These are phyloP conservation scores for Sinodicranocentrus sp. DNA, from an alignment of 2,888 invertebrate species.

Conservation along the genomic window DNA sequence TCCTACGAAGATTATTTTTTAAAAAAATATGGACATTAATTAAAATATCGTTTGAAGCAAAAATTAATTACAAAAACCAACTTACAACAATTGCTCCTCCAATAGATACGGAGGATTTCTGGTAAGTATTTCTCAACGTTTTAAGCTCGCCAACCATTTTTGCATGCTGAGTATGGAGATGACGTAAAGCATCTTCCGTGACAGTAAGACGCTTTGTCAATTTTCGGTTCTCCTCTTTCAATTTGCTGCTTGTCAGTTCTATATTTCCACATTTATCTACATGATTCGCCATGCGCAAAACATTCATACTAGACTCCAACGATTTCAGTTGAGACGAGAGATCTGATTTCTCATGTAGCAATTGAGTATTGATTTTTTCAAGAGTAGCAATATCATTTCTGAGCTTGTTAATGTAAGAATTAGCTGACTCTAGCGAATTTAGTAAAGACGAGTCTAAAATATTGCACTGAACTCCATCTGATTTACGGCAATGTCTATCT, in stretches of 20 bases:
- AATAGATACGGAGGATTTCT: slow-evolving; percentile 27
- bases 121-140: slow-evolving; percentile 57
- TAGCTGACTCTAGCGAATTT: slow-evolving; percentile 45
- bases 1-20: slow-evolving; percentile 24
- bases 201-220: slow-evolving; percentile 64
- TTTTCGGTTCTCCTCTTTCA: slow-evolving; percentile 62
- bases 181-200: slow-evolving; percentile 71
- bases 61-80: background rate
- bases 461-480: slow-evolving; percentile 51
- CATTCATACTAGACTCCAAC: slow-evolving; percentile 55
- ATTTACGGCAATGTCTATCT: no score
- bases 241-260: slow-evolving; percentile 4
- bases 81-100: slow-evolving; percentile 45
- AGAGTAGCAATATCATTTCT: slow-evolving; percentile 46
- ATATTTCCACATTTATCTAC: slow-evolving; percentile 6
- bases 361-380: slow-evolving; percentile 46
- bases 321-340: slow-evolving; percentile 47
- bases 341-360: slow-evolving; percentile 51
- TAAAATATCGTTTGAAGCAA: background rate
- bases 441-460: slow-evolving; percentile 47
- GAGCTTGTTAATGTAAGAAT: slow-evolving; percentile 45
- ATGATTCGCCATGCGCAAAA: slow-evolving; percentile 44
- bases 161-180: slow-evolving; percentile 72
- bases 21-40: background rate
- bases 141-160: slow-evolving; percentile 71